These are phyloP conservation scores for Ormia ochracea DNA, from an alignment of 2,888 invertebrate species.

Conservation along the genomic window DNA sequence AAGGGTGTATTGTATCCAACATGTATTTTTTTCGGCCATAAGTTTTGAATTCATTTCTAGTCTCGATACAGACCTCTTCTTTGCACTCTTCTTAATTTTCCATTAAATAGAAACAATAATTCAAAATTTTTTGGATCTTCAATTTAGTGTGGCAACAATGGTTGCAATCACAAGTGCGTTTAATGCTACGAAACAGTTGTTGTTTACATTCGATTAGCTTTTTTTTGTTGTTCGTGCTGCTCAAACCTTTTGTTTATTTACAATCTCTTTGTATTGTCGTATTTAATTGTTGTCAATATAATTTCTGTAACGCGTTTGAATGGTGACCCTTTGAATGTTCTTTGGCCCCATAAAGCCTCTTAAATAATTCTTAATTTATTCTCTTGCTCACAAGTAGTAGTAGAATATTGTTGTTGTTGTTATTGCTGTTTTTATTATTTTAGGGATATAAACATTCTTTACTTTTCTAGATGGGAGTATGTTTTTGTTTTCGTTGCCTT, in stretches of 20 bases:
- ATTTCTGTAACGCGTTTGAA: neutral
- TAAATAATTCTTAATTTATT: neutral
- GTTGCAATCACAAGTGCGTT: too few relatives aligned
- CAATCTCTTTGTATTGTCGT: neutral
- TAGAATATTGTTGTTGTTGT: neutral
- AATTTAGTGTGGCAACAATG: neutral
- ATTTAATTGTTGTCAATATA: conserved; percentile 42
- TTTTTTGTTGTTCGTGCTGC: conserved; percentile 42
- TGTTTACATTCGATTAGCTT: conserved; percentile 20
- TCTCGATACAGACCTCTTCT: too few relatives aligned
- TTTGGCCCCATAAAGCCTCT: neutral
- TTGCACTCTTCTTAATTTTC: too few relatives aligned
- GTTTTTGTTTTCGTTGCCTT: conserved; percentile 31
- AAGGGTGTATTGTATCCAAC: too few relatives aligned
- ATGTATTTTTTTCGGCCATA: too few relatives aligned
- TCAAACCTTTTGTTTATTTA: conserved; percentile 45
- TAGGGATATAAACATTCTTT: neutral
- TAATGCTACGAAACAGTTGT: neutral
- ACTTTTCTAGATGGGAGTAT: conserved; percentile 52
- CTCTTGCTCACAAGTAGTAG: neutral
- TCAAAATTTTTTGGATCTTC: neutral
- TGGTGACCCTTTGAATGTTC: neutral
- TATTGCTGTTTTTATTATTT: too few relatives aligned
- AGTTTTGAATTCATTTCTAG: too few relatives aligned
- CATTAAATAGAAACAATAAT: too few relatives aligned